phyloP scores from a whole-genome alignment of 1,140 invertebrate genomes.

The Drosophila albomicans region DNA sequence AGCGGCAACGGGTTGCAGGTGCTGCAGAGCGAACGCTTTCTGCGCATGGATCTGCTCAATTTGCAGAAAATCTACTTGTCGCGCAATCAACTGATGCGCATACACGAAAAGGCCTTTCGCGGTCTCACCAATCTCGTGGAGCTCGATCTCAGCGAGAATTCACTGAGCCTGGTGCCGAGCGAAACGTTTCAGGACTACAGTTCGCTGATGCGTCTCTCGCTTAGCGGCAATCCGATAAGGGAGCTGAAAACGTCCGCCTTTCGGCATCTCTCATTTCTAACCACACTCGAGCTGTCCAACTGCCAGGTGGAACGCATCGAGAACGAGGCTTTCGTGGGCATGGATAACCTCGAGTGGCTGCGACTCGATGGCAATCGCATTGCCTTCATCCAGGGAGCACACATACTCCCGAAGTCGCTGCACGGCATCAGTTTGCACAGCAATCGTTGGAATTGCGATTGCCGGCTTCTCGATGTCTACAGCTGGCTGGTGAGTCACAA shows the following conservation, averaged over 20 bases:
- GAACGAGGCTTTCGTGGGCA: constrained; percentile 92
- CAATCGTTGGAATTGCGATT: constrained; percentile 96
- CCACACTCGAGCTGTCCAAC: constrained; percentile 92
- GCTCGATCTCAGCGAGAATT: constrained; percentile 93
- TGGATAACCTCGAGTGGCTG: constrained; percentile 93
- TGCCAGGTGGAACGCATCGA: constrained; percentile 92
- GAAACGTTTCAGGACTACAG: constrained; percentile 91
- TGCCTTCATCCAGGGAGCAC: constrained; percentile 88
- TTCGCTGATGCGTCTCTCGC: constrained; percentile 91
- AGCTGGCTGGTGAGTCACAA: constrained; percentile 91
- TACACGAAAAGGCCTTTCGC: constrained; percentile 92
- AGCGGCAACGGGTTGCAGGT: constrained; percentile 92
- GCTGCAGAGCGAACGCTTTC: constrained; percentile 91
- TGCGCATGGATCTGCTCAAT: constrained; percentile 92
- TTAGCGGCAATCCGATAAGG: constrained; percentile 93
- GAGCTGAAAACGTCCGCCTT: constrained; percentile 91
- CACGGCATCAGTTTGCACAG: constrained; percentile 92
- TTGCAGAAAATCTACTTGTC: constrained; percentile 94
- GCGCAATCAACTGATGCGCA: constrained; percentile 90
- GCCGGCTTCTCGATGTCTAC: constrained; percentile 90
- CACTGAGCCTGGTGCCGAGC: constrained; percentile 90
- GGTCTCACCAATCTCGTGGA: constrained; percentile 95
- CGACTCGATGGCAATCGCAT: constrained; percentile 93
- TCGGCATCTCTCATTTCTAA: constrained; percentile 89
- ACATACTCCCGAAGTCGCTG: constrained; percentile 90